Percentiles rank a stretch among this genome's conserved stretches.
phyloP scores from a whole-genome alignment of 2,113 vertebrate genomes.

The Anolis sagrei region DNA sequence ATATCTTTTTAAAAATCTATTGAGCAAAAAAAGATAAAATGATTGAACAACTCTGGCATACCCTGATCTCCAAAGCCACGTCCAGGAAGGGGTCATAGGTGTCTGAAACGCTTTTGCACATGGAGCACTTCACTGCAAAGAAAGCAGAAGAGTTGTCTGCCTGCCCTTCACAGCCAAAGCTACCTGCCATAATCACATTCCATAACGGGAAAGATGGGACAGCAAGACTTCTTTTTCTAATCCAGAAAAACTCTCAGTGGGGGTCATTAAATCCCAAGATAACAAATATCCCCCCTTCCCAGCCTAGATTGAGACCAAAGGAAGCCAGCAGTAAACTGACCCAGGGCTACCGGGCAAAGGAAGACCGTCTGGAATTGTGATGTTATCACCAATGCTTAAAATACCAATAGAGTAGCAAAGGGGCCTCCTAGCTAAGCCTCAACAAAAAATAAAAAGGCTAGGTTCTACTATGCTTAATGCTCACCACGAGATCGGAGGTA shows the following conservation, averaged over 20 bases:
- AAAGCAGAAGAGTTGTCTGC: constrained; percentile 13
- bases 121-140: constrained; percentile 89
- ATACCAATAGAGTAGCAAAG: background rate
- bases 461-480: background rate
- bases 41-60: constrained; percentile 55
- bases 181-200: accelerated
- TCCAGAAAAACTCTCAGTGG: background rate
- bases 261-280: background rate
- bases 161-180: background rate
- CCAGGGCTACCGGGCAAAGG: background rate
- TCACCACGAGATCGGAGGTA: constrained; percentile 94
- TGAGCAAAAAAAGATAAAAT: background rate
- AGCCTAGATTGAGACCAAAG: background rate
- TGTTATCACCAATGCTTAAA: accelerated
- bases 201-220: background rate
- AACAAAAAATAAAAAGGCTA: background rate
- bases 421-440: background rate
- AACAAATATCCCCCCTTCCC: background rate
- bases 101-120: constrained; percentile 93
- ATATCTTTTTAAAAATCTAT: no score
- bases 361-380: background rate
- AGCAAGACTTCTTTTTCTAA: background rate
- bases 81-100: constrained; percentile 96
- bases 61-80: constrained; percentile 92
- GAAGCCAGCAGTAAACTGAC: background rate